phyloP scores from a whole-genome alignment of 2,888 invertebrate species.

The Falcaria lacertinaria region DNA sequence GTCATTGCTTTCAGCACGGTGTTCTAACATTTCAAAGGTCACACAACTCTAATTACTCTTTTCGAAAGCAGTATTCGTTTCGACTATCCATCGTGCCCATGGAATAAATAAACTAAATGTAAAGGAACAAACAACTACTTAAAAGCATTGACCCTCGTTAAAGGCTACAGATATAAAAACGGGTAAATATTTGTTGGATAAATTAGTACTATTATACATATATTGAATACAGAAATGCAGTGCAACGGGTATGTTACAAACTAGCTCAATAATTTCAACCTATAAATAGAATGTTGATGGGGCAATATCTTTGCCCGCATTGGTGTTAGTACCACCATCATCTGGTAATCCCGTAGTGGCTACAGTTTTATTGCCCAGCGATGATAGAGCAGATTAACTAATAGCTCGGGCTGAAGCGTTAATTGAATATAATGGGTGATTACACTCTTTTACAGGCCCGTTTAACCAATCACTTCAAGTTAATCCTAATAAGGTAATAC shows the following conservation, averaged over 20 bases:
- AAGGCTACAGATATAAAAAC: background rate
- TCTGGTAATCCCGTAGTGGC: constrained; percentile 39
- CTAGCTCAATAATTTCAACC: constrained; percentile 21
- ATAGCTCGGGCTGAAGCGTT: constrained; percentile 40
- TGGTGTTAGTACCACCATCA: constrained; percentile 28
- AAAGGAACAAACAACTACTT: no score
- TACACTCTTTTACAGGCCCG: constrained; percentile 19
- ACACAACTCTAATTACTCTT: constrained; percentile 43
- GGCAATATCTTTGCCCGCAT: constrained; percentile 43
- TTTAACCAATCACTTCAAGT: no score
- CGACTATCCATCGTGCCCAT: constrained; percentile 6
- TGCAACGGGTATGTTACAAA: no score
- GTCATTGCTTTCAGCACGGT: constrained; percentile 35
- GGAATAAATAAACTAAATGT: constrained; percentile 5
- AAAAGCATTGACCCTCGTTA: constrained; percentile 3
- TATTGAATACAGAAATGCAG: no score
- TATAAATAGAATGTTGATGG: constrained; percentile 37
- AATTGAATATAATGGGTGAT: constrained; percentile 47
- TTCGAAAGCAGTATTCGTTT: constrained; percentile 28
- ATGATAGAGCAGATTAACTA: constrained; percentile 55
- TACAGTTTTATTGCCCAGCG: constrained; percentile 46
- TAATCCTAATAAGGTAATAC: no score
- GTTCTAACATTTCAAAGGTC: constrained; percentile 30
- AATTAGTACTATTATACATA: no score
- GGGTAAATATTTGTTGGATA: background rate